phyloP scores from a whole-genome alignment of 2,888 invertebrate genomes.

The Thera britannica region DNA sequence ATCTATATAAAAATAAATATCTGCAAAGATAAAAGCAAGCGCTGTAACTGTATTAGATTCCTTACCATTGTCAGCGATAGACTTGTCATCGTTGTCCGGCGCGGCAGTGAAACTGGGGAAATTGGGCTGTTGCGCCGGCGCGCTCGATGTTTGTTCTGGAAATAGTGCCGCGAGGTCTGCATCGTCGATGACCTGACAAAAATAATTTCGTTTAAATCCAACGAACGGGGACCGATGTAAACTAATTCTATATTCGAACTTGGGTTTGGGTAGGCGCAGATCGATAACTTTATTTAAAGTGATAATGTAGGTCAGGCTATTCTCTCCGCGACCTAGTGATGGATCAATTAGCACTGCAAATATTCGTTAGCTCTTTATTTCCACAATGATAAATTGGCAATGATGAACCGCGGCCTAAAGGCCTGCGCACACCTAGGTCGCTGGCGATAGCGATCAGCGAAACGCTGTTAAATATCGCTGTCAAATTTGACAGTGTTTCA shows the following conservation, averaged over 20 bases:
- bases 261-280: conserved; percentile 4
- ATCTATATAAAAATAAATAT: too few relatives aligned
- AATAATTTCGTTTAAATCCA: conserved; percentile 38
- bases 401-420: too few relatives aligned
- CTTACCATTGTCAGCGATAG: conserved; percentile 80
- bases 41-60: neutral
- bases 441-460: too few relatives aligned
- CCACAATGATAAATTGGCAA: too few relatives aligned
- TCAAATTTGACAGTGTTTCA: too few relatives aligned
- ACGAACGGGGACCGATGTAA: conserved; percentile 26
- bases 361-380: neutral
- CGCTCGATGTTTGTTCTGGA: conserved; percentile 87
- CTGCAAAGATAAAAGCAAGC: too few relatives aligned
- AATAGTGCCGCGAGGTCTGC: conserved; percentile 91
- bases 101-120: conserved; percentile 80
- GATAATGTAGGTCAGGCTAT: conserved; percentile 22
- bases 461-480: too few relatives aligned
- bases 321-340: conserved; percentile 16
- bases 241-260: conserved; percentile 26
- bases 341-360: neutral
- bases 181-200: conserved; percentile 88
- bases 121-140: conserved; percentile 85
- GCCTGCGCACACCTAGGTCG: too few relatives aligned
- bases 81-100: conserved; percentile 78
- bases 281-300: conserved; percentile 24